phyloP scores from a whole-genome alignment of 2,888 invertebrate species.

The Protodeltote pygarga region DNA sequence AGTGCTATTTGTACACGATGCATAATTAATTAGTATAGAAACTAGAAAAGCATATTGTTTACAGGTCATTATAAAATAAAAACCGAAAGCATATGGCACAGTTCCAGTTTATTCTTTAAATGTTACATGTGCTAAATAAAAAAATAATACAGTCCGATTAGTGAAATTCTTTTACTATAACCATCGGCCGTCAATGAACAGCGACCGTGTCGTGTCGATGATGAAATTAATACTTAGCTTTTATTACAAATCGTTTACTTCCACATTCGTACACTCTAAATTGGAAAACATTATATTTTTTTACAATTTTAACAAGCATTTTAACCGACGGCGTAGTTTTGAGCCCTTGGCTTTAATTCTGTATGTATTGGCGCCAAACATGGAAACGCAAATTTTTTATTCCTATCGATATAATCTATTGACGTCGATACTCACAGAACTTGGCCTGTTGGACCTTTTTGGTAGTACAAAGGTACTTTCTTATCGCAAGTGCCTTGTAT shows the following conservation, averaged over 20 bases:
- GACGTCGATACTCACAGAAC: slow-evolving; percentile 24
- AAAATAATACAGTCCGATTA: slow-evolving; percentile 86
- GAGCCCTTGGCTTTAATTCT: slow-evolving; percentile 47
- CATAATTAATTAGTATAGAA: slow-evolving; percentile 3
- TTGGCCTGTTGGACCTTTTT: slow-evolving; percentile 60
- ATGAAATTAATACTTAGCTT: slow-evolving; percentile 53
- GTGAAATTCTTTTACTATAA: slow-evolving; percentile 74
- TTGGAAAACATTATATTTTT: slow-evolving; percentile 76
- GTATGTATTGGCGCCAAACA: slow-evolving; percentile 31
- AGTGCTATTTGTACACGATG: too few species aligned
- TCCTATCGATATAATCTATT: slow-evolving; percentile 19
- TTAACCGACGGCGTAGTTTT: slow-evolving; percentile 64
- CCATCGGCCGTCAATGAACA: slow-evolving; percentile 43
- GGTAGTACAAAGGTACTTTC: slow-evolving; percentile 69
- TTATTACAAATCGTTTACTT: slow-evolving; percentile 55
- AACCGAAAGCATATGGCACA: slow-evolving; percentile 79
- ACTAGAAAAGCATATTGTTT: neutral
- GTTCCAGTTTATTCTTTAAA: slow-evolving; percentile 85
- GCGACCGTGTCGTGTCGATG: slow-evolving; percentile 52
- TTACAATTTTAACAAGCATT: slow-evolving; percentile 80
- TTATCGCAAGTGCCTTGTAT: slow-evolving; percentile 73
- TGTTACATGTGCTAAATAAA: slow-evolving; percentile 86
- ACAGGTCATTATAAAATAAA: slow-evolving; percentile 29
- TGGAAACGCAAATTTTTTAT: slow-evolving; percentile 14
- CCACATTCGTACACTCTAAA: slow-evolving; percentile 67